A percentile compares a stretch with the other conserved stretches of the same genome.
These are phyloP conservation scores for Desmodus rotundus DNA, from an alignment of 2,113 vertebrate genomes.

Conservation along the genomic window DNA sequence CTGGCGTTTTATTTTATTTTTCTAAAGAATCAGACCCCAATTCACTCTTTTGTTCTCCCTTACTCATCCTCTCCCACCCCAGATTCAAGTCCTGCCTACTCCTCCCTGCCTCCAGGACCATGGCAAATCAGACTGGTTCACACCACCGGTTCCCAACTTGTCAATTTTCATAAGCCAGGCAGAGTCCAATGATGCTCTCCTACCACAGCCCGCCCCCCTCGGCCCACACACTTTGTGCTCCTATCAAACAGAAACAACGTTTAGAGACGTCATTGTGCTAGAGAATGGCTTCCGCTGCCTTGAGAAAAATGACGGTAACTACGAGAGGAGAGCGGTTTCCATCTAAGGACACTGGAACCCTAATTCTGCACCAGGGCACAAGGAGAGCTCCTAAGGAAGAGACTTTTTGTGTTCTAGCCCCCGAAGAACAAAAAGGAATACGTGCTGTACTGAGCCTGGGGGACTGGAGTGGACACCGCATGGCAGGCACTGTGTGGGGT, in stretches of 20 bases:
- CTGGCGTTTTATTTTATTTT: background rate
- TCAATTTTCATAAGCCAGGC: background rate
- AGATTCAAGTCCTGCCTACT: background rate
- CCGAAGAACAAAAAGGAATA: background rate
- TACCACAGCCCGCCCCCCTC: background rate
- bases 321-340: background rate
- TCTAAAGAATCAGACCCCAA: background rate
- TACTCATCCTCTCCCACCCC: background rate
- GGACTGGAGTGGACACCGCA: background rate
- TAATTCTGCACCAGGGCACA: background rate
- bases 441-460: background rate
- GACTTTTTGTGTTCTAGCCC: background rate
- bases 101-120: background rate
- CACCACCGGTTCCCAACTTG: background rate
- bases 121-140: background rate
- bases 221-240: slow-evolving; percentile 44
- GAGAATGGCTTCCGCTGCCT: background rate
- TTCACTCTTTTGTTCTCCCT: background rate
- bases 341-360: background rate
- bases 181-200: background rate
- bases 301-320: background rate
- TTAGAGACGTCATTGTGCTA: background rate
- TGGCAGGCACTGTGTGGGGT: background rate
- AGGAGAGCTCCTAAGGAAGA: background rate
- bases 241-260: background rate